A percentile compares a stretch with the other conserved stretches of the same genome.
Conservation (phyloP, 2,113 vertebrate genomes). For the Pyrgilauda ruficollis region DNA sequence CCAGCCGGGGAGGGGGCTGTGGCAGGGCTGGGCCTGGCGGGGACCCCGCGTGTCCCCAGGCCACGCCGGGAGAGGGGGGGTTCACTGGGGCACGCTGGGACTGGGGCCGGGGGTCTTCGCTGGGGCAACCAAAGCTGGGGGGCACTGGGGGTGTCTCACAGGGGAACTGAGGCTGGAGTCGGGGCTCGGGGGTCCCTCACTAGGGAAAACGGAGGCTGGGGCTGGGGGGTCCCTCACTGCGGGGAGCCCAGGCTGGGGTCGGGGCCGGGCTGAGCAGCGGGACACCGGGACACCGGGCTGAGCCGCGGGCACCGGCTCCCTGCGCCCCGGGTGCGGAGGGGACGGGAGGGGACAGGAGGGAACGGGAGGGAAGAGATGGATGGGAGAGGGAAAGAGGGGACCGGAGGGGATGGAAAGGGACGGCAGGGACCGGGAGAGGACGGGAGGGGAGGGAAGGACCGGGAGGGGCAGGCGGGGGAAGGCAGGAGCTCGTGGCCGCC, state of each 20-base stretch:
- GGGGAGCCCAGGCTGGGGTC: neutral
- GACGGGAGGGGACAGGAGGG: neutral
- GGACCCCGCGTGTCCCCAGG: neutral
- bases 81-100: neutral
- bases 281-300: neutral
- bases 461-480: neutral
- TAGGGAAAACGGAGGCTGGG: constrained; percentile 69
- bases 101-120: neutral
- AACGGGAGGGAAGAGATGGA: too few relatives aligned
- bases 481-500: rapidly evolving
- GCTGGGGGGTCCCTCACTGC: constrained; percentile 22
- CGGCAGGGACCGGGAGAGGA: neutral
- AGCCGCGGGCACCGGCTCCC: neutral
- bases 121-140: neutral
- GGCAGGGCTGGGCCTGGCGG: neutral
- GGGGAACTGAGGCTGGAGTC: constrained; percentile 62
- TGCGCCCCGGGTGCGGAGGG: neutral
- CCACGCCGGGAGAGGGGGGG: neutral
- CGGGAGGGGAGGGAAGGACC: neutral
- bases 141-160: constrained; percentile 35
- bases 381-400: too few relatives aligned
- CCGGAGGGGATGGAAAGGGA: neutral
- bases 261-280: neutral
- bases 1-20: neutral
- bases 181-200: neutral